phyloP scores from a whole-genome alignment of 2,888 invertebrate genomes.

The Byasa hedistus region DNA sequence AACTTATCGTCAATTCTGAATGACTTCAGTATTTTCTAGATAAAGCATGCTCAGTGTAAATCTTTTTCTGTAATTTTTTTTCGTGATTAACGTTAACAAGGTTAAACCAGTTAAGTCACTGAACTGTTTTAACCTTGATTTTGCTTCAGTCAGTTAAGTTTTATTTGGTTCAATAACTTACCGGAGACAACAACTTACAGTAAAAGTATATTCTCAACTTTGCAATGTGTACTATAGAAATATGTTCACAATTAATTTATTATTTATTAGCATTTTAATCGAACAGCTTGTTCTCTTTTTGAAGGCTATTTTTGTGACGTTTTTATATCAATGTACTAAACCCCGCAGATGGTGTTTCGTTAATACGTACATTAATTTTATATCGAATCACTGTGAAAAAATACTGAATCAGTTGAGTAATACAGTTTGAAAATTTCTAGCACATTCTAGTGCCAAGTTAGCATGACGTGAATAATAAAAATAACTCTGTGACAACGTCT shows the following conservation, averaged over 20 bases:
- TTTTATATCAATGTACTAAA: no score
- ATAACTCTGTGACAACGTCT: no score
- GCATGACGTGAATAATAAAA: no score
- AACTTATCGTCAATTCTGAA: neutral
- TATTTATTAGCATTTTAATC: neutral
- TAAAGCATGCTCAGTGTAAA: neutral
- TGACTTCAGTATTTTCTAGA: constrained; percentile 3
- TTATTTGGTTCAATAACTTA: constrained; percentile 3
- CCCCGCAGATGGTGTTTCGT: no score
- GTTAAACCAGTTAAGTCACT: constrained; percentile 9
- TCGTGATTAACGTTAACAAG: neutral
- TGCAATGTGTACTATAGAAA: neutral
- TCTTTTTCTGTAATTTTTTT: neutral
- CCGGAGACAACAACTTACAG: neutral
- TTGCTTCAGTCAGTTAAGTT: neutral
- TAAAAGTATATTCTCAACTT: neutral
- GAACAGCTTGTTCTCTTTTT: no score
- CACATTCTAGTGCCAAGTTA: no score
- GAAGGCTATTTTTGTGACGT: no score
- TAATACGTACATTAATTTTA: no score
- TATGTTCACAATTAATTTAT: neutral
- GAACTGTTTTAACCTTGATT: constrained; percentile 11
- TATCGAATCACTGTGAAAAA: no score
- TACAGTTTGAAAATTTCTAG: no score
- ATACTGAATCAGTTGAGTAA: no score